Conservation (phyloP, 2,113 vertebrate genomes). For the Mobula hypostoma region DNA sequence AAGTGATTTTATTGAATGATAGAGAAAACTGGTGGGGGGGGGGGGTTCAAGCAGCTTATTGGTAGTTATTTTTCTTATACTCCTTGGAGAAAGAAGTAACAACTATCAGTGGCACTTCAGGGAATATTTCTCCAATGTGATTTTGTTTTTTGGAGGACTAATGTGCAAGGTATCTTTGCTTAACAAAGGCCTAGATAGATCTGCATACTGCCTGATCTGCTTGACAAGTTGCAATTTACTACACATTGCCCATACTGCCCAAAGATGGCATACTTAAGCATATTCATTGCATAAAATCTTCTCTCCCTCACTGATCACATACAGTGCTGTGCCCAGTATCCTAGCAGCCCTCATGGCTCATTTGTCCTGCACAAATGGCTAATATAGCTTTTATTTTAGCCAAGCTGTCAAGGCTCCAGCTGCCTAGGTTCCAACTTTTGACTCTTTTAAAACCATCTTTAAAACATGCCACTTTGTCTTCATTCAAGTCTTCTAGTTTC, state of each 20-base stretch:
- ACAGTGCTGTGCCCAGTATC: background rate
- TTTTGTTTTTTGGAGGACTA: background rate
- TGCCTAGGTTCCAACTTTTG: background rate
- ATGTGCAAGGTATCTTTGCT: background rate
- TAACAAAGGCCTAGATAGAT: background rate
- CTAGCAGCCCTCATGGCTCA: background rate
- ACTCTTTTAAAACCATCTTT: background rate
- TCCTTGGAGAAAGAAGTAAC: too few species aligned
- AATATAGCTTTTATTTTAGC: background rate
- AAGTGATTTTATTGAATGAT: too few species aligned
- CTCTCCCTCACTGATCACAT: background rate
- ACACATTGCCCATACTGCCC: too few species aligned
- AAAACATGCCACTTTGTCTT: background rate
- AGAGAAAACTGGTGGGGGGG: too few species aligned
- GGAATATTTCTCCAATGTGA: background rate
- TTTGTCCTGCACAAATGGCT: background rate
- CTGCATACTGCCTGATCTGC: background rate
- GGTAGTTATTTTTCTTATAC: too few species aligned
- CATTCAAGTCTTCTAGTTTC: background rate
- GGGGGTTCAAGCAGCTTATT: too few species aligned
- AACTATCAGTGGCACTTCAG: background rate
- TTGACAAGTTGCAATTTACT: background rate
- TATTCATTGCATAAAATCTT: background rate
- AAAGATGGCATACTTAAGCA: background rate
- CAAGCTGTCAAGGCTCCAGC: background rate